Evolutionary conservation across 2,113 vertebrate genomes (phyloP).

Genomic region (Dissostichus mawsoni): DNA sequence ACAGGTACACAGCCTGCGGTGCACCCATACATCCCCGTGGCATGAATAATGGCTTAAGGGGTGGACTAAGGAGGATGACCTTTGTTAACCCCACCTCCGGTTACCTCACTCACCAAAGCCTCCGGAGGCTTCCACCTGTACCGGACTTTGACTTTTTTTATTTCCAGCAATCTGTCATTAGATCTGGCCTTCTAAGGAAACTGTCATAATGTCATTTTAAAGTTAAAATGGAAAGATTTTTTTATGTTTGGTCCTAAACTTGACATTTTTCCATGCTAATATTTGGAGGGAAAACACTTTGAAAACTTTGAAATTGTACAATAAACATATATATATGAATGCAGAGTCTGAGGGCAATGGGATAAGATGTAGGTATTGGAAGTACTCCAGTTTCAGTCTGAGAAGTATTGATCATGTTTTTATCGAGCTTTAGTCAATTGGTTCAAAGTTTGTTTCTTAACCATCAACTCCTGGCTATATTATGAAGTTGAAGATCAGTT

Average conservation of each 20-base stretch:
- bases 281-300: too few species aligned
- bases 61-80: constrained; percentile 37
- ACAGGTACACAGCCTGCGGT: constrained; percentile 26
- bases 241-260: background rate
- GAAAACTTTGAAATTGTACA: too few species aligned
- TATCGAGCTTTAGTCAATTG: too few species aligned
- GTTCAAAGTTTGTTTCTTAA: too few species aligned
- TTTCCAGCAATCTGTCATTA: background rate
- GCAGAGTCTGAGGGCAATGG: too few species aligned
- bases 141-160: background rate
- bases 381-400: too few species aligned
- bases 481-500: background rate
- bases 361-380: too few species aligned
- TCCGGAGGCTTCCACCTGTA: constrained; percentile 2
- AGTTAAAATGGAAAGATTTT: background rate
- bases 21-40: constrained; percentile 37
- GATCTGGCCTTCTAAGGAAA: background rate
- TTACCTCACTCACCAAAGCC: constrained; percentile 6
- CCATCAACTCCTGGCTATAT: background rate
- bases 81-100: background rate
- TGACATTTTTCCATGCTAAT: background rate
- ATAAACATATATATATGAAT: too few species aligned
- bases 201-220: background rate
- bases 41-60: constrained; percentile 66
- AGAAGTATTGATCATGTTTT: too few species aligned